A percentile compares a stretch with the other conserved stretches of the same genome.
These are phyloP conservation scores for Crotalus horridus DNA, from an alignment of 2,113 vertebrate genomes.

Conservation along the genomic window DNA sequence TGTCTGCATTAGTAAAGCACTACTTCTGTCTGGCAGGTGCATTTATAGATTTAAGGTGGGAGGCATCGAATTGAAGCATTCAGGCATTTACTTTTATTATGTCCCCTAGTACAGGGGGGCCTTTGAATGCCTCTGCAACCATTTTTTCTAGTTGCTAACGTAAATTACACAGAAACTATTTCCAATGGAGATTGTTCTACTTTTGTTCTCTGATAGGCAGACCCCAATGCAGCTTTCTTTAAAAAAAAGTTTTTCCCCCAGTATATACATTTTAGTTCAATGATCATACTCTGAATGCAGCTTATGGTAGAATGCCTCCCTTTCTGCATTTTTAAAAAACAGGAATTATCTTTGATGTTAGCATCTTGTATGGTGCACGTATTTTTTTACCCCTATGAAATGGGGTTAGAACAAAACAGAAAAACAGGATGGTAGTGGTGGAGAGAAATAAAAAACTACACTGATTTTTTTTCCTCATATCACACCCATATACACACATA, in stretches of 20 bases:
- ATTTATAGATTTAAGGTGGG: not conserved
- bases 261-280: not conserved
- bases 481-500: not conserved
- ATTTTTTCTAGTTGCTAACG: not conserved
- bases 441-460: not conserved
- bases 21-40: not conserved
- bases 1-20: not conserved
- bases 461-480: slow-evolving; percentile 42
- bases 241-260: not conserved
- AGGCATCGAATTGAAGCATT: not conserved
- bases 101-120: not conserved
- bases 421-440: not conserved
- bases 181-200: not conserved
- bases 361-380: not conserved
- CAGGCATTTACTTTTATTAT: not conserved
- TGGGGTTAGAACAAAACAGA: not conserved
- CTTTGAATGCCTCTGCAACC: not conserved
- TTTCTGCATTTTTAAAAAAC: not conserved
- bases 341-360: not conserved
- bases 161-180: not conserved
- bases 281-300: not conserved
- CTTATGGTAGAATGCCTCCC: not conserved
- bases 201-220: not conserved
- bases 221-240: not conserved
- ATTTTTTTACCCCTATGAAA: not conserved